These are phyloP conservation scores for Dolichomitus sp. DNA, from an alignment of 2,888 invertebrate species.

Conservation along the genomic window DNA sequence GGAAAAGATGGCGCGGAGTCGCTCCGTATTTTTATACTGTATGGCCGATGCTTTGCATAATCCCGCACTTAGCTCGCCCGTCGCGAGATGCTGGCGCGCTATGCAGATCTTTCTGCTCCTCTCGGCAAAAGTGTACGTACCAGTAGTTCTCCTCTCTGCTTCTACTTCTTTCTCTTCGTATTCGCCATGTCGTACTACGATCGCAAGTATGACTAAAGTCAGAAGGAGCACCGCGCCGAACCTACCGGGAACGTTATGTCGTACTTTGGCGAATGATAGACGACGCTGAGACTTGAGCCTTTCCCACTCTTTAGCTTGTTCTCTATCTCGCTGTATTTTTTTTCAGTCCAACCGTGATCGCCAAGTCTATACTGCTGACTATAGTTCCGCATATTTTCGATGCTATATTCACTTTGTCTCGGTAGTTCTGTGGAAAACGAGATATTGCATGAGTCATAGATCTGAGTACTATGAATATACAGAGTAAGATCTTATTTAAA, in stretches of 20 bases:
- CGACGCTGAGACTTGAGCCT: conserved; percentile 73
- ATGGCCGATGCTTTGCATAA: conserved; percentile 86
- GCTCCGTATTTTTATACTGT: conserved; percentile 87
- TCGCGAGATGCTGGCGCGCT: conserved; percentile 83
- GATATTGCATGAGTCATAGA: neutral
- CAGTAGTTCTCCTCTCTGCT: conserved; percentile 59
- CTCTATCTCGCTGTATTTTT: conserved; percentile 26
- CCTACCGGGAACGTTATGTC: conserved; percentile 79
- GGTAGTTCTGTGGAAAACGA: conserved; percentile 9
- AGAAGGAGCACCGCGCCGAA: conserved; percentile 69
- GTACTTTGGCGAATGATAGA: conserved; percentile 81
- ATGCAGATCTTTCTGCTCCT: conserved; percentile 79
- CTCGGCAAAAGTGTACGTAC: conserved; percentile 60
- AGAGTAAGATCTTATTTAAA: conserved; percentile 1
- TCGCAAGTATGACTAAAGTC: conserved; percentile 48
- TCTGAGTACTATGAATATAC: neutral
- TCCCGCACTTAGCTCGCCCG: conserved; percentile 86
- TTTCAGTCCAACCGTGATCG: conserved; percentile 4
- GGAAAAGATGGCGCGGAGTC: conserved; percentile 87
- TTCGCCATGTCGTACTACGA: conserved; percentile 46
- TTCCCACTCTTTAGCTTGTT: conserved; percentile 64
- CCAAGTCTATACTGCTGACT: conserved; percentile 50
- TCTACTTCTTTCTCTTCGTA: conserved; percentile 45
- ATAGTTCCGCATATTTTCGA: conserved; percentile 61
- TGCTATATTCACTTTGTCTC: conserved; percentile 44